Evolutionary conservation across 64 coral and sea anemone genomes (phyloP).

Genomic region (Stichodactyla mertensii): DNA sequence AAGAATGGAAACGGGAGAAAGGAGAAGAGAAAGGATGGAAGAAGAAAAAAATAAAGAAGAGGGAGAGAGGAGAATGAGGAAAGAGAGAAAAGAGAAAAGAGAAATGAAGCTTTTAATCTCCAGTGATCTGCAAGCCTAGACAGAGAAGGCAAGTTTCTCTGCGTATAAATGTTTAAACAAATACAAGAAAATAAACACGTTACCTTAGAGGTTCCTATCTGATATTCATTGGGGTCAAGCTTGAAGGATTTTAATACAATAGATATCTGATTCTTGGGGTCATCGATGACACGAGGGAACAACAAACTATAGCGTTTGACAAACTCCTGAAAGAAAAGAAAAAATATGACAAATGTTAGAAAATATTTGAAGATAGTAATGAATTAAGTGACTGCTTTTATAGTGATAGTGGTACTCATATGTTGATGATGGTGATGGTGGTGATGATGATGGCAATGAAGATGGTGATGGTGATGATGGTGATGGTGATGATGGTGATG

Average conservation of each 20-base stretch:
- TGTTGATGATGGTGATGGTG: not conserved
- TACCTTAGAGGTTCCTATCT: constrained; percentile 89
- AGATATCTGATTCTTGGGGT: constrained; percentile 45
- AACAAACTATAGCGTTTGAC: constrained; percentile 75
- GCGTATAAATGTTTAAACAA: not conserved
- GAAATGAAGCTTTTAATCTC: too few relatives aligned
- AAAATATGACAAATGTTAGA: not conserved
- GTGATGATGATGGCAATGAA: not conserved
- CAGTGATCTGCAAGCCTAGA: too few relatives aligned
- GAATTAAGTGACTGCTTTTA: not conserved
- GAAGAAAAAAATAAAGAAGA: too few relatives aligned
- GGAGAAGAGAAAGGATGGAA: too few relatives aligned
- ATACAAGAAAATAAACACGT: too few relatives aligned
- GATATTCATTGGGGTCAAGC: constrained; percentile 64
- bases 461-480: not conserved
- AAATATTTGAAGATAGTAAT: not conserved
- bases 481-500: not conserved
- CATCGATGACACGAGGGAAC: constrained; percentile 50
- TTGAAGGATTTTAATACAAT: constrained; percentile 53
- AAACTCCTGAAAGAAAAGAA: constrained; percentile 63
- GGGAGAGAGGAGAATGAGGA: too few relatives aligned
- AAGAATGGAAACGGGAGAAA: too few relatives aligned
- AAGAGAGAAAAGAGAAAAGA: too few relatives aligned
- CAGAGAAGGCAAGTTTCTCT: too few relatives aligned
- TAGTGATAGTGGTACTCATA: not conserved